Percentiles rank a stretch among this genome's conserved stretches.
These are phyloP conservation scores for Pluvialis apricaria DNA, from an alignment of 2,113 vertebrate genomes.

Conservation along the genomic window DNA sequence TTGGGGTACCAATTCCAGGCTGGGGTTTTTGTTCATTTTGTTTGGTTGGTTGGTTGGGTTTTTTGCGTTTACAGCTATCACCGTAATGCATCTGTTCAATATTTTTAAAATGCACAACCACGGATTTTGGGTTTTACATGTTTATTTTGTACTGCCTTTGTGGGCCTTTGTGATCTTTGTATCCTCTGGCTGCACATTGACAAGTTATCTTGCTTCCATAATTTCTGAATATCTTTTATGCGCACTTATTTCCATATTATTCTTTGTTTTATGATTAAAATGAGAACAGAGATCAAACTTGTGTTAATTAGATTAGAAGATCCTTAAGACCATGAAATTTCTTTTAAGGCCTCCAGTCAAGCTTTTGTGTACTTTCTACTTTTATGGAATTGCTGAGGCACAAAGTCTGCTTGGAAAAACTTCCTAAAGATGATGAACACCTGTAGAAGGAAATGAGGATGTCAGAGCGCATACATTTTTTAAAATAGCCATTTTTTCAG, in stretches of 20 bases:
- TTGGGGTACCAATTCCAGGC: neutral
- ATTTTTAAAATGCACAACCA: neutral
- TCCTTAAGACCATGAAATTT: neutral
- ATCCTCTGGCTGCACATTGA: neutral
- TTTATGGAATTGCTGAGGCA: neutral
- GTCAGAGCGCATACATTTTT: neutral
- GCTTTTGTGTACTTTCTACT: neutral
- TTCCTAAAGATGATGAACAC: neutral
- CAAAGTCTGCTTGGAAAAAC: neutral
- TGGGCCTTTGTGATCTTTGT: neutral
- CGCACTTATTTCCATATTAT: neutral
- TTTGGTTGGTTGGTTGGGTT: neutral
- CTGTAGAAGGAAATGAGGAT: neutral
- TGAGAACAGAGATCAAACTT: neutral
- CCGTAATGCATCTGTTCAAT: neutral
- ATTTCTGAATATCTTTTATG: neutral
- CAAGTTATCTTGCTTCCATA: neutral
- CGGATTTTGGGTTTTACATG: neutral
- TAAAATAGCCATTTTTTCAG: neutral
- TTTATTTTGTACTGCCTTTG: neutral
- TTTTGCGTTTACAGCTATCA: neutral
- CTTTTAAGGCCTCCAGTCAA: neutral
- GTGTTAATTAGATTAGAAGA: neutral
- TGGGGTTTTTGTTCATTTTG: neutral
- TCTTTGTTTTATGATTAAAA: conserved; percentile 16